phyloP scores from a whole-genome alignment of 2,113 vertebrate genomes.

The Micromys minutus region DNA sequence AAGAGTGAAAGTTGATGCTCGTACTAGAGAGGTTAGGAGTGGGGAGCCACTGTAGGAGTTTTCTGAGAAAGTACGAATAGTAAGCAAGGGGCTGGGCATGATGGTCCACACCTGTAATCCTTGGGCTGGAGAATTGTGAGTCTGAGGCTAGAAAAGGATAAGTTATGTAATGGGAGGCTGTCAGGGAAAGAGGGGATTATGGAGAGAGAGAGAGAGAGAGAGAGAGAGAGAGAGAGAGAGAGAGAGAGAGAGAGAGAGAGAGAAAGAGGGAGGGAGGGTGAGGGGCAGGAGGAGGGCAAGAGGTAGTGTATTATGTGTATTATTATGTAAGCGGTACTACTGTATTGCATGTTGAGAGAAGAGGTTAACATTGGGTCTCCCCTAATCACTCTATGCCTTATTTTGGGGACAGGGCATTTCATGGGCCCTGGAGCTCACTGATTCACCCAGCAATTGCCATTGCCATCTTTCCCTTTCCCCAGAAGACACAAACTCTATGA shows the following conservation, averaged over 20 bases:
- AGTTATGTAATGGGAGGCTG: not conserved
- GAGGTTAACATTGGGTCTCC: not conserved
- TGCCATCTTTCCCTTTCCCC: not conserved
- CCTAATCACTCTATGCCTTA: not conserved
- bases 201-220: too few species aligned
- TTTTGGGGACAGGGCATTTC: not conserved
- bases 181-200: not conserved
- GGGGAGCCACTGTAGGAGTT: not conserved
- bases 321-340: not conserved
- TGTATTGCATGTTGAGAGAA: not conserved
- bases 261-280: not conserved
- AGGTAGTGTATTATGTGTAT: not conserved
- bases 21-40: accelerated
- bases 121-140: not conserved
- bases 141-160: not conserved
- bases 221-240: not conserved
- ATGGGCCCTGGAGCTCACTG: not conserved
- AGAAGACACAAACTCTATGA: not conserved
- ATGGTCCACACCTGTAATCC: not conserved
- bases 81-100: not conserved
- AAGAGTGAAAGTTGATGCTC: accelerated
- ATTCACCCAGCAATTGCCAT: not conserved
- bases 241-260: too few species aligned
- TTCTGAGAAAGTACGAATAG: not conserved
- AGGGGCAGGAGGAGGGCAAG: too few species aligned